These are phyloP conservation scores for Dyspetes luteomarginatus DNA, from an alignment of 2,888 invertebrate genomes.

Conservation along the genomic window DNA sequence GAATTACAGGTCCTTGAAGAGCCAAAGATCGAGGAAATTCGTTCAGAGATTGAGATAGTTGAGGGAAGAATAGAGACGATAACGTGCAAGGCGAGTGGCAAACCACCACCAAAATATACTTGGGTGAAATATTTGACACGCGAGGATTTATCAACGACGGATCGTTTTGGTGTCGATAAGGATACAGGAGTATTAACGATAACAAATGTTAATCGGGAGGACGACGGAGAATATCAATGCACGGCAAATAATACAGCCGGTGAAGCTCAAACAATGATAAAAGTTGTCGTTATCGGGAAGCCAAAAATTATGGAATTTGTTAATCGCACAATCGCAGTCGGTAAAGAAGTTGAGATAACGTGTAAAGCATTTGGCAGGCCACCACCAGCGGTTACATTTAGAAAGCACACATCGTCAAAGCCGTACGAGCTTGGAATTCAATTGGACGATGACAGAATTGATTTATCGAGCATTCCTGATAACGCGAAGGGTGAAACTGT, in stretches of 20 bases:
- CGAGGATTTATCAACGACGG: conserved; percentile 88
- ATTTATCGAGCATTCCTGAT: conserved; percentile 85
- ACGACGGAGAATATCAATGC: conserved; percentile 92
- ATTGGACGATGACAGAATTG: conserved; percentile 88
- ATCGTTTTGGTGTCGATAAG: conserved; percentile 88
- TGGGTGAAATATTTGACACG: conserved; percentile 92
- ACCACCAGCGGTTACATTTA: conserved; percentile 91
- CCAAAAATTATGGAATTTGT: conserved; percentile 91
- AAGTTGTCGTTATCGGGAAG: conserved; percentile 89
- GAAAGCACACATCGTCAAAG: conserved; percentile 88
- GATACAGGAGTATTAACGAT: conserved; percentile 90
- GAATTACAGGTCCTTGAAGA: conserved; percentile 88
- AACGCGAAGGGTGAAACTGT: conserved; percentile 85
- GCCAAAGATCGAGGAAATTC: conserved; percentile 88
- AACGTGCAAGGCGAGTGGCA: conserved; percentile 91
- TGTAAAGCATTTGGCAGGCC: conserved; percentile 93
- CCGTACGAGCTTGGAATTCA: conserved; percentile 88
- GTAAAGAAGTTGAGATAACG: conserved; percentile 87
- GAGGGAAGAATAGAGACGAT: conserved; percentile 92
- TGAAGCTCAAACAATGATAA: conserved; percentile 87
- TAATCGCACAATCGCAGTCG: conserved; percentile 89
- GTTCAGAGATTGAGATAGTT: conserved; percentile 87
- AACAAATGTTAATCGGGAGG: conserved; percentile 89
- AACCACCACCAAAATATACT: conserved; percentile 92
- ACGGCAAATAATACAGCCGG: conserved; percentile 92